phyloP scores from a whole-genome alignment of 2,888 invertebrate species.

The Shargacucullia verbasci region DNA sequence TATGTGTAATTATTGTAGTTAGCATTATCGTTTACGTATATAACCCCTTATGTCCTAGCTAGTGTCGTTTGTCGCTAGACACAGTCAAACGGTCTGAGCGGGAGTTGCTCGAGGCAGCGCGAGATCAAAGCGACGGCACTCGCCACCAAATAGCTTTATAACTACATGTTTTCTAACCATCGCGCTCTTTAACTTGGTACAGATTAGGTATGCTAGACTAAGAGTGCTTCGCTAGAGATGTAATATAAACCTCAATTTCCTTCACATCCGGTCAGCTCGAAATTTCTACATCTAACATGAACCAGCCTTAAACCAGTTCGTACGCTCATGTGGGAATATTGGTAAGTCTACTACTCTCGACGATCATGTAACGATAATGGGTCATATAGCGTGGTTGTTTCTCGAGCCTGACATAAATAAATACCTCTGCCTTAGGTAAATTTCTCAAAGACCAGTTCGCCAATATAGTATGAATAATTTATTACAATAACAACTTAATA shows the following conservation, averaged over 20 bases:
- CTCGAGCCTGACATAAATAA: too few species aligned
- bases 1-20: too few species aligned
- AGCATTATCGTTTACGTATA: too few species aligned
- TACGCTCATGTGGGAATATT: not conserved
- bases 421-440: too few species aligned
- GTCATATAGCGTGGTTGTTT: too few species aligned
- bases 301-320: not conserved
- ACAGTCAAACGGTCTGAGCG: constrained; percentile 2
- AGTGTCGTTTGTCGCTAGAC: not conserved
- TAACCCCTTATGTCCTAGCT: too few species aligned
- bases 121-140: constrained; percentile 45
- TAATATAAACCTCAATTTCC: too few species aligned
- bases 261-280: too few species aligned
- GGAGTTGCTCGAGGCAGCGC: constrained; percentile 27
- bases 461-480: constrained; percentile 20
- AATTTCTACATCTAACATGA: not conserved
- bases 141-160: constrained; percentile 30
- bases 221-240: not conserved
- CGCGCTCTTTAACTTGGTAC: not conserved
- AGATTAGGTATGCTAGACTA: not conserved
- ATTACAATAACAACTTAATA: constrained; percentile 9
- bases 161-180: constrained; percentile 12
- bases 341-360: too few species aligned
- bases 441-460: too few species aligned
- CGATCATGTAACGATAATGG: too few species aligned